Conservation (phyloP, 2,113 vertebrate species). For the Monopterus albus region DNA sequence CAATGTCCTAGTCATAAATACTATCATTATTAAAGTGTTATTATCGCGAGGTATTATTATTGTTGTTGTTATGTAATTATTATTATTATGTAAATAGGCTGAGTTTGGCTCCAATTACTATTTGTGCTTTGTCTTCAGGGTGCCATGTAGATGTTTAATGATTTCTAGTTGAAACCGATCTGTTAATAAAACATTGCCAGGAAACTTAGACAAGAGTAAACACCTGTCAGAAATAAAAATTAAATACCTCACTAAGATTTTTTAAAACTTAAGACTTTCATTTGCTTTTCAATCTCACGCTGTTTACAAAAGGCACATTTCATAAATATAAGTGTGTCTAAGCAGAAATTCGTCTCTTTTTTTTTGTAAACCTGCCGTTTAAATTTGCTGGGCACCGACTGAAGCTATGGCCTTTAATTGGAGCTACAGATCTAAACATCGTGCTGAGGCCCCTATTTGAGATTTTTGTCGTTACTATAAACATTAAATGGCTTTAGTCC, state of each 20-base stretch:
- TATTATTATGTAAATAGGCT: not conserved
- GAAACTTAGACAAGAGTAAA: no score
- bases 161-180: no score
- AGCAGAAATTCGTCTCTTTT: no score
- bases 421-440: not conserved
- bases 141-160: no score
- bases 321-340: slow-evolving; percentile 34
- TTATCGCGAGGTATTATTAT: no score
- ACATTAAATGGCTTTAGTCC: not conserved
- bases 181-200: no score
- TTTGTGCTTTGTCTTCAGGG: no score
- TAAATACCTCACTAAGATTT: not conserved
- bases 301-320: slow-evolving; percentile 2
- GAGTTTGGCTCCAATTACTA: not conserved
- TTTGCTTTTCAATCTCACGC: not conserved
- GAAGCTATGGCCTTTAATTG: no score
- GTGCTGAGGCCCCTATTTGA: not conserved
- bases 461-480: not conserved
- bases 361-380: not conserved
- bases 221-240: not conserved
- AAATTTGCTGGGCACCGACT: not conserved
- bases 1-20: no score
- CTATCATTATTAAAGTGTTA: slow-evolving; percentile 18
- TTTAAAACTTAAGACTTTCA: not conserved
- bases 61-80: slow-evolving; percentile 7